phyloP scores from a whole-genome alignment of 2,113 vertebrate genomes.

The Probosciger aterrimus region DNA sequence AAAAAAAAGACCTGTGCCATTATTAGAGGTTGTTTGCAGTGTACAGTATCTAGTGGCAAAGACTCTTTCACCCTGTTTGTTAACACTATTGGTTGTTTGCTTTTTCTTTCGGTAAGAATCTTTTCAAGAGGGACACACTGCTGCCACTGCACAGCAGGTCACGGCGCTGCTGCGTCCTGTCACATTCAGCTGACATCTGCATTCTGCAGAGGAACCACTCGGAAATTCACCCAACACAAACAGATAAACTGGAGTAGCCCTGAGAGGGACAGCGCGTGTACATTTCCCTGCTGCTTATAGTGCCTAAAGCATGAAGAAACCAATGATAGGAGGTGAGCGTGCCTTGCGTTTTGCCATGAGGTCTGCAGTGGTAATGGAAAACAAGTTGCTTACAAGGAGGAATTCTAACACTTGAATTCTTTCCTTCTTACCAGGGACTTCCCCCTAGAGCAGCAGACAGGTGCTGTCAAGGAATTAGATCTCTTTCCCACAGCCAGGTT shows the following conservation, averaged over 20 bases:
- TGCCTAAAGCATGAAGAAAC: slow-evolving; percentile 51
- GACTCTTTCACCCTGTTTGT: slow-evolving; percentile 12
- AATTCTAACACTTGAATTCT: background rate
- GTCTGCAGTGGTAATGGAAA: slow-evolving; percentile 55
- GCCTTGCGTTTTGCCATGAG: slow-evolving; percentile 62
- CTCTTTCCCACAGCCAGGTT: background rate
- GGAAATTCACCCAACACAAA: background rate
- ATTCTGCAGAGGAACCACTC: background rate
- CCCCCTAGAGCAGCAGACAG: background rate
- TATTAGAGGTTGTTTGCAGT: slow-evolving; percentile 37
- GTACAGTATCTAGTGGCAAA: slow-evolving; percentile 6
- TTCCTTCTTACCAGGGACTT: background rate
- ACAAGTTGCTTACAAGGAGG: slow-evolving; percentile 12
- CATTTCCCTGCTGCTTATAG: slow-evolving; percentile 21
- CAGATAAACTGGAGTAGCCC: background rate
- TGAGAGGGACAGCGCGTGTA: background rate
- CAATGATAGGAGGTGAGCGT: background rate
- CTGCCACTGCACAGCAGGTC: background rate
- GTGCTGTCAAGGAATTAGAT: background rate
- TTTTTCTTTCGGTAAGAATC: background rate
- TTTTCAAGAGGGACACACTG: background rate
- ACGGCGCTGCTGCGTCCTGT: background rate
- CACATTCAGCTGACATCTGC: background rate
- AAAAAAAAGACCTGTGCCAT: slow-evolving; percentile 50
- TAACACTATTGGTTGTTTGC: background rate